Evolutionary conservation across 2,888 invertebrate genomes (phyloP).

Genomic region (Cephus sareptanus): DNA sequence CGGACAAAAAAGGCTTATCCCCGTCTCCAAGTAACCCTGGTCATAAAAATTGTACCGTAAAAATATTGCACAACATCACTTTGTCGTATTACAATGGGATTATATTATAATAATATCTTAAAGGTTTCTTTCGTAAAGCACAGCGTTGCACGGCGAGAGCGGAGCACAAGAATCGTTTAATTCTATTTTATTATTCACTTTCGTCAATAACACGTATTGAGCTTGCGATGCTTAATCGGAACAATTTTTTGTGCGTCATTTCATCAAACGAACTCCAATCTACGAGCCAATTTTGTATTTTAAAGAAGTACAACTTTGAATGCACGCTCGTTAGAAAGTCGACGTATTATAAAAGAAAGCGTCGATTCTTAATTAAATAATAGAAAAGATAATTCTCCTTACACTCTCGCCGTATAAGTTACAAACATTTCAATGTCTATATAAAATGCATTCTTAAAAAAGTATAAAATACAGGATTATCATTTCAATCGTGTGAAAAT

Average conservation of each 20-base stretch:
- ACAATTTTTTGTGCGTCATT: neutral
- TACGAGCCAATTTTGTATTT: neutral
- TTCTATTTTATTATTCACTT: neutral
- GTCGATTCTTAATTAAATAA: conserved; percentile 24
- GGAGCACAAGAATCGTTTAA: conserved; percentile 2
- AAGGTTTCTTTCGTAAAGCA: conserved; percentile 27
- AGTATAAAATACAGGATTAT: conserved; percentile 57
- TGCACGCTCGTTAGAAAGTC: neutral
- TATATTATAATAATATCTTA: conserved; percentile 26
- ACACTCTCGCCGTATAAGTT: conserved; percentile 25
- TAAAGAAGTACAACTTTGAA: conserved; percentile 32
- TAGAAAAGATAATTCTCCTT: conserved; percentile 21
- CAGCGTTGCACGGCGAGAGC: conserved; percentile 24
- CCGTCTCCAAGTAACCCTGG: neutral
- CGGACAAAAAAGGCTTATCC: conserved; percentile 29
- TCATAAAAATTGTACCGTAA: conserved; percentile 41
- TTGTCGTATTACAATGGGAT: conserved; percentile 32
- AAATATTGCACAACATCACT: conserved; percentile 54
- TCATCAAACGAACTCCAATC: neutral
- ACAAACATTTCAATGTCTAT: conserved; percentile 41
- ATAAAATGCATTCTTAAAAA: conserved; percentile 60
- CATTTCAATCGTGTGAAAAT: conserved; percentile 46
- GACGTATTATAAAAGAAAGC: neutral
- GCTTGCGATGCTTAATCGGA: neutral
- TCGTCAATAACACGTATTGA: neutral